Conservation (phyloP, 2,888 invertebrate species). For the Drosophila multiciliata region DNA sequence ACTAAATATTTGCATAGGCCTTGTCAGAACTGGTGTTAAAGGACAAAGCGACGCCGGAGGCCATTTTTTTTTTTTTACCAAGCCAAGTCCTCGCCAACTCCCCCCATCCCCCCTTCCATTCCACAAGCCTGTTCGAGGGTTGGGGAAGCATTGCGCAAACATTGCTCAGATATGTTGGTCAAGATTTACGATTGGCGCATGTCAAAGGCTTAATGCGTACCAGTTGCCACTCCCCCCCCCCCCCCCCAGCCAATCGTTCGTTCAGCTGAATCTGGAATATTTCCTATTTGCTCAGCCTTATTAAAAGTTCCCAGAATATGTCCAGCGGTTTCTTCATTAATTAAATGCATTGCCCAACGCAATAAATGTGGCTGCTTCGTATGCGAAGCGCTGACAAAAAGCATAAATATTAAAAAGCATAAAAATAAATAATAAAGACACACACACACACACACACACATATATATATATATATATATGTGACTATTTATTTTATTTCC, state of each 20-base stretch:
- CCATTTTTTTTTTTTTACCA: slow-evolving; percentile 46
- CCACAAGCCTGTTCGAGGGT: slow-evolving; percentile 2
- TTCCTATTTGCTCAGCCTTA: slow-evolving; percentile 70
- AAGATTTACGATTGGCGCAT: slow-evolving; percentile 83
- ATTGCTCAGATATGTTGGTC: slow-evolving; percentile 80
- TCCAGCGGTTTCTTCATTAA: slow-evolving; percentile 72
- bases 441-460: slow-evolving; percentile 5
- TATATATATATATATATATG: not conserved
- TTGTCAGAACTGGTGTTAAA: slow-evolving; percentile 78
- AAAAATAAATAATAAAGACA: slow-evolving; percentile 70
- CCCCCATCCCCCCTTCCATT: not conserved
- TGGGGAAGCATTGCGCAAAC: slow-evolving; percentile 62
- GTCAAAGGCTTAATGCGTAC: slow-evolving; percentile 79
- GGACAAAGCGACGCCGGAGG: slow-evolving; percentile 67
- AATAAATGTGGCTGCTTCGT: slow-evolving; percentile 47
- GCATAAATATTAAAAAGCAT: slow-evolving; percentile 76
- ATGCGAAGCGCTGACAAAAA: slow-evolving; percentile 71
- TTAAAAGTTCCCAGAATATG: slow-evolving; percentile 48
- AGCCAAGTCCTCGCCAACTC: slow-evolving; percentile 11
- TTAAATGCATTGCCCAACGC: slow-evolving; percentile 67
- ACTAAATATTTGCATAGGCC: slow-evolving; percentile 84
- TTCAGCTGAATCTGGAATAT: slow-evolving; percentile 40
- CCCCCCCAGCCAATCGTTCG: slow-evolving; percentile 4
- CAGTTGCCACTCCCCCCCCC: not conserved
- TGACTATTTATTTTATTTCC: not conserved